Conservation (phyloP, 2,797 vertebrate genomes). For the Poecilia velifera region DNA sequence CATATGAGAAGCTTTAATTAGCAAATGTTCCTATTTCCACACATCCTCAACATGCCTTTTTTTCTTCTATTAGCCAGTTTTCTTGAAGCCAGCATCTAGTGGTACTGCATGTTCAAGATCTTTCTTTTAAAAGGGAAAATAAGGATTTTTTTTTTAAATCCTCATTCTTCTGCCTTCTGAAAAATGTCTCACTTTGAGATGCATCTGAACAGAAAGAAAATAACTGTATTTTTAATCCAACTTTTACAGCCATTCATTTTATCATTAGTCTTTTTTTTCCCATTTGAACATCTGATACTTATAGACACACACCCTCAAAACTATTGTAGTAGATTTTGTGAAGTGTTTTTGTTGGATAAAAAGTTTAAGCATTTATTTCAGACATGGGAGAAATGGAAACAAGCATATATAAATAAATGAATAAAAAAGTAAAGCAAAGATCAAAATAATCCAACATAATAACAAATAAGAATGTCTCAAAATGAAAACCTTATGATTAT, state of each 20-base stretch:
- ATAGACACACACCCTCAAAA: not conserved
- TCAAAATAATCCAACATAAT: no score
- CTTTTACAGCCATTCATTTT: not conserved
- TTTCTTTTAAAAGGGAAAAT: not conserved
- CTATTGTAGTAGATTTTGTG: not conserved
- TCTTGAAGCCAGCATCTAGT: not conserved
- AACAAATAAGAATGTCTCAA: no score
- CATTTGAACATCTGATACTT: not conserved
- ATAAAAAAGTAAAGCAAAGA: no score
- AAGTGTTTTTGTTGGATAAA: not conserved
- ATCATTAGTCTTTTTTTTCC: not conserved
- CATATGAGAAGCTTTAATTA: not conserved
- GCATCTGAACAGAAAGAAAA: not conserved
- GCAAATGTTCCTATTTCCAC: not conserved
- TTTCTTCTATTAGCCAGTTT: not conserved
- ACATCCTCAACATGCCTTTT: not conserved
- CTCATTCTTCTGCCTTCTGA: not conserved
- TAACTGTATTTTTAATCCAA: not conserved
- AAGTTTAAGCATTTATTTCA: not conserved
- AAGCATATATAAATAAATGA: no score
- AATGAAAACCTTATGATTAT: no score
- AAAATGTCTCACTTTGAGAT: not conserved
- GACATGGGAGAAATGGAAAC: no score
- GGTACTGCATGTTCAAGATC: constrained; percentile 14
- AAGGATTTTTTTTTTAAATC: no score